phyloP scores from a whole-genome alignment of 1,140 invertebrate species.

The Druon quercuslanigerum region DNA sequence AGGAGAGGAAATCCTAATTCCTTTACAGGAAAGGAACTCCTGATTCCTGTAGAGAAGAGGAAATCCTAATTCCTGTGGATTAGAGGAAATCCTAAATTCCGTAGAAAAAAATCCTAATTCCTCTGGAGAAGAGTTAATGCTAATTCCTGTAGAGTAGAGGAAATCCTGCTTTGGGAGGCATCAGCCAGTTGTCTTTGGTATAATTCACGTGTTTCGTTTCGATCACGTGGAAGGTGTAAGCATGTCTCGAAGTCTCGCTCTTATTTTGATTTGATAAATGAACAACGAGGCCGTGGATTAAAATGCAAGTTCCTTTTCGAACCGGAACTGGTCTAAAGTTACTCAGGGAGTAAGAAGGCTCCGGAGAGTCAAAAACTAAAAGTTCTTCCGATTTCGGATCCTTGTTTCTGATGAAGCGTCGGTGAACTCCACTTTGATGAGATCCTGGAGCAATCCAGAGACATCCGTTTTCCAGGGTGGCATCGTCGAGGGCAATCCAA shows the following conservation, averaged over 20 bases:
- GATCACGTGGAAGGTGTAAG: constrained; percentile 96
- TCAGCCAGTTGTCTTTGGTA: constrained; percentile 91
- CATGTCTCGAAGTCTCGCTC: constrained; percentile 89
- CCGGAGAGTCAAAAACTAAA: constrained; percentile 80
- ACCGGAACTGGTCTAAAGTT: constrained; percentile 88
- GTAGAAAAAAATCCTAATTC: too few species aligned
- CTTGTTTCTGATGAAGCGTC: constrained; percentile 84
- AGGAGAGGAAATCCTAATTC: too few species aligned
- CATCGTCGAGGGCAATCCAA: constrained; percentile 97
- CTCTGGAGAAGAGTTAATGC: neutral
- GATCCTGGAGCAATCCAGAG: constrained; percentile 94
- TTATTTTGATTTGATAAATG: constrained; percentile 93
- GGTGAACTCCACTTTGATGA: constrained; percentile 87
- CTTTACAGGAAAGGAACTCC: too few species aligned
- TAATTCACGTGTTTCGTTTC: constrained; percentile 87
- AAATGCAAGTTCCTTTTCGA: constrained; percentile 88
- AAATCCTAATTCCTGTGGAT: too few species aligned
- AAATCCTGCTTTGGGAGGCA: constrained; percentile 80
- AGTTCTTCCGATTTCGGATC: constrained; percentile 79
- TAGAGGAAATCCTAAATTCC: too few species aligned
- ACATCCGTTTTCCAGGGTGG: constrained; percentile 94
- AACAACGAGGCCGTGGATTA: constrained; percentile 95
- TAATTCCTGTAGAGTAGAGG: constrained; percentile 78
- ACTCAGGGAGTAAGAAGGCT: constrained; percentile 83
- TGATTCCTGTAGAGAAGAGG: too few species aligned